Evolutionary conservation across 2,797 vertebrate species (phyloP), one percentile per base, ranked within the genome.

Genomic region (Melanotaenia parkinsoni): DNA sequence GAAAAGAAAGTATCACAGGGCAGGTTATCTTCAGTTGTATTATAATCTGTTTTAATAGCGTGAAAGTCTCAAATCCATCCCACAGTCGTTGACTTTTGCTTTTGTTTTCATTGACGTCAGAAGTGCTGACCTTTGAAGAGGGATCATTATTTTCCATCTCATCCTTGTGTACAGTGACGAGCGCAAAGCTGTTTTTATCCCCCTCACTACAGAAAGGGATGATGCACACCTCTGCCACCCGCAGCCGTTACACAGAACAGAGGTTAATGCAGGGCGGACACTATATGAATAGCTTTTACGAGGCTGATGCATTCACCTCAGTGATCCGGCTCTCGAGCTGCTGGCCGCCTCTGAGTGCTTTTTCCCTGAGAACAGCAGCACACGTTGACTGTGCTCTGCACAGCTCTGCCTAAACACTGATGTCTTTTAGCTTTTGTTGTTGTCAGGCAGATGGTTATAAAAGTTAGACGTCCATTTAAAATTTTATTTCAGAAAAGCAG

Each of bases 21-120:
- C 43, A 18, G 30, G 13, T 54, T 68, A 16, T 53, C 38, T 63
- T 62, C 33, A 30, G 26, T 59, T 22, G 60, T 72, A 51, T 62
- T 24, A 12, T 47, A 10, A 57, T 24, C 24, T 20, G 30, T 54
- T 67, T 77, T 37, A 32, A 28, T 38, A 71, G 37, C 14, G n/a
- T 61, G 63, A 56, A 40, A 67, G 40, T 60, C 72, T 79, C 38
- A 40, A 70, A 76, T 65, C 70, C 65, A 33, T 62, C 60, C 65
- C 37, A 67, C 76, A 62, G 82, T 84, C 67, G 87, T 80, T 5
- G 75, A 86, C 82, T 80, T 80, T 77, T 76, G 73, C 82, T 91
- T 93, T 88, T 89, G 77, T 91, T 89, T 85, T 92, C 89, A 90
- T 91, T 95, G 93, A 94, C 93, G 92, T 95, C 93, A 95, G 88